These are phyloP conservation scores for Oostethus manadensis DNA, from an alignment of 2,113 vertebrate genomes.

Conservation along the genomic window DNA sequence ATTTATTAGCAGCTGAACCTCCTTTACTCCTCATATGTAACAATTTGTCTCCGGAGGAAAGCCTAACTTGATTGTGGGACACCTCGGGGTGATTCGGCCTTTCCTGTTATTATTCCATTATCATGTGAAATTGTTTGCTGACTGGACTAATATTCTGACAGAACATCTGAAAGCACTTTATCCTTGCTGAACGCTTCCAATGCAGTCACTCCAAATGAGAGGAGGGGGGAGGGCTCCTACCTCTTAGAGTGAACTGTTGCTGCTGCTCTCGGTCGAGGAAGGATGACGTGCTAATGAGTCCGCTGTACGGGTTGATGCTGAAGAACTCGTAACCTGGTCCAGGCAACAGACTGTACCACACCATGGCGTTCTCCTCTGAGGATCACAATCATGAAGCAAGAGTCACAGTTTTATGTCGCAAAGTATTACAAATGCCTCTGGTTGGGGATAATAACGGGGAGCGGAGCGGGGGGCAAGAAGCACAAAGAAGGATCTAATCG, in stretches of 20 bases:
- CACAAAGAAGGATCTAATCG: too few species aligned
- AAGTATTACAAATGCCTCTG: not conserved
- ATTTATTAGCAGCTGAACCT: constrained; percentile 3
- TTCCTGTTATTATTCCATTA: constrained; percentile 55
- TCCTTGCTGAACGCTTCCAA: constrained; percentile 25
- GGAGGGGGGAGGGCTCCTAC: constrained; percentile 55
- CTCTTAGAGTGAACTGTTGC: constrained; percentile 76
- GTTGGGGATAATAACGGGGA: not conserved
- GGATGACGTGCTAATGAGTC: constrained; percentile 74
- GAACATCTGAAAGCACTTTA: constrained; percentile 63
- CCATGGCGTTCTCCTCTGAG: constrained; percentile 80
- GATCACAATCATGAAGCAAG: constrained; percentile 8
- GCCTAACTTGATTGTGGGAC: constrained; percentile 26
- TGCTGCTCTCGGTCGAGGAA: constrained; percentile 82
- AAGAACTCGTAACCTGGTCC: constrained; percentile 80
- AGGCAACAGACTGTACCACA: constrained; percentile 82
- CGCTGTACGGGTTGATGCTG: constrained; percentile 75
- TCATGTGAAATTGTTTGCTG: constrained; percentile 49
- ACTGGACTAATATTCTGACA: constrained; percentile 50
- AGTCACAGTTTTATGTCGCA: too few species aligned
- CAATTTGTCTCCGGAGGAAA: constrained; percentile 30
- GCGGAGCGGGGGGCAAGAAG: too few species aligned
- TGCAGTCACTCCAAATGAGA: not conserved
- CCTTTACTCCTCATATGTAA: constrained; percentile 24
- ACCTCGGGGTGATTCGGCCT: constrained; percentile 20